These are phyloP conservation scores for Pimephales promelas DNA, from an alignment of 2,113 vertebrate genomes.

Conservation along the genomic window DNA sequence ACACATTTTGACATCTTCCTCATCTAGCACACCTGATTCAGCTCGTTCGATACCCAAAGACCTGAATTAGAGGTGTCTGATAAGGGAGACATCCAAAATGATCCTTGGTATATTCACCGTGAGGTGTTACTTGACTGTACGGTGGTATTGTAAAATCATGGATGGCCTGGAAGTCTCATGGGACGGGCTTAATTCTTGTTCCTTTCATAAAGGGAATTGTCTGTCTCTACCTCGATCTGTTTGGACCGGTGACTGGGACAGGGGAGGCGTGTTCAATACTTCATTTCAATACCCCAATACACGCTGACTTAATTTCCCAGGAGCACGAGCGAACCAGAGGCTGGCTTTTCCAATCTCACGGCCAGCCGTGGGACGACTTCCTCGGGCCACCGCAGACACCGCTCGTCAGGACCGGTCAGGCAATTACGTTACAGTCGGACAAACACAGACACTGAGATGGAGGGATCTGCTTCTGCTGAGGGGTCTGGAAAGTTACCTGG, in stretches of 20 bases:
- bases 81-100: not conserved
- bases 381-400: slow-evolving; percentile 48
- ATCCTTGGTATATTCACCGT: not conserved
- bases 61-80: not conserved
- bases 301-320: slow-evolving; percentile 63
- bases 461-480: not conserved
- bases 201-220: slow-evolving; percentile 48
- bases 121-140: slow-evolving; percentile 10
- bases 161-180: slow-evolving; percentile 24
- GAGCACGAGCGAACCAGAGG: slow-evolving; percentile 50
- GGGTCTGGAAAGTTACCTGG: not conserved
- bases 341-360: slow-evolving; percentile 41
- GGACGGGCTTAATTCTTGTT: slow-evolving; percentile 19
- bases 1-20: not conserved
- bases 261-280: slow-evolving; percentile 53
- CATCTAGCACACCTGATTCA: not conserved
- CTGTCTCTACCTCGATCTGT: slow-evolving; percentile 34
- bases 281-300: slow-evolving; percentile 62
- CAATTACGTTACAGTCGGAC: slow-evolving; percentile 21
- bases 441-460: slow-evolving; percentile 9
- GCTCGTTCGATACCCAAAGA: not conserved
- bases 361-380: slow-evolving; percentile 23
- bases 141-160: not conserved
- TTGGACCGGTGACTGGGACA: slow-evolving; percentile 38
- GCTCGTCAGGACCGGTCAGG: slow-evolving; percentile 7